Conservation (phyloP, 2,888 invertebrate species). For the Callyntrura guangdongensis region DNA sequence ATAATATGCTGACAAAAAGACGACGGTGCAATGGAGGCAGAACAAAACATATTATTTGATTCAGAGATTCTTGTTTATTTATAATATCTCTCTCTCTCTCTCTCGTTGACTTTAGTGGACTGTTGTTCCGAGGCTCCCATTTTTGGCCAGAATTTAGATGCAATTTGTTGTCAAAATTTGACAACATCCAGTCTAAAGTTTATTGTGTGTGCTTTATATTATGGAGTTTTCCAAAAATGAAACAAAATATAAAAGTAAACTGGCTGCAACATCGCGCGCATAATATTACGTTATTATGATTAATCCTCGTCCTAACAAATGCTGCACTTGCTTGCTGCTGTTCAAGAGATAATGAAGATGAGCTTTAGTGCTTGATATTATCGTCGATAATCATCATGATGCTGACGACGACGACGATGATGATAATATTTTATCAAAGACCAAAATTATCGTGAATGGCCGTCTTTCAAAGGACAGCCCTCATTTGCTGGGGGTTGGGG, state of each 20-base stretch:
- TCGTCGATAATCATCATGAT: conserved; percentile 20
- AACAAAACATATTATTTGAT: no score
- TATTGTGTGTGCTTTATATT: not conserved
- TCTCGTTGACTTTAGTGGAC: not conserved
- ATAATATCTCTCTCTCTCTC: no score
- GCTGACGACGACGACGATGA: not conserved
- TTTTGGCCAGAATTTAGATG: conserved; percentile 21
- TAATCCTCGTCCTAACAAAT: not conserved
- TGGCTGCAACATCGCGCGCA: not conserved
- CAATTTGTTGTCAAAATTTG: conserved; percentile 26
- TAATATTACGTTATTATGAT: conserved; percentile 32
- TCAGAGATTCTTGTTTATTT: no score
- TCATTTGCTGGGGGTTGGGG: not conserved
- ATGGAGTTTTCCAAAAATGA: conserved; percentile 24
- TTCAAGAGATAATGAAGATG: conserved; percentile 16
- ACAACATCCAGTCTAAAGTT: not conserved
- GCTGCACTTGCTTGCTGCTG: no score
- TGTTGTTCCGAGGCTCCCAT: conserved; percentile 20
- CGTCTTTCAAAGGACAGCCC: not conserved
- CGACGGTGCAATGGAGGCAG: not conserved
- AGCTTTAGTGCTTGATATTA: not conserved
- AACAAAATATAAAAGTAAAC: conserved; percentile 15
- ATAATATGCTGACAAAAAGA: no score
- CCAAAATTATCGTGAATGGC: not conserved
- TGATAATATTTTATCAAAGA: conserved; percentile 24